phyloP scores from a whole-genome alignment of 1,140 invertebrate species.

The Drosophila melanica region DNA sequence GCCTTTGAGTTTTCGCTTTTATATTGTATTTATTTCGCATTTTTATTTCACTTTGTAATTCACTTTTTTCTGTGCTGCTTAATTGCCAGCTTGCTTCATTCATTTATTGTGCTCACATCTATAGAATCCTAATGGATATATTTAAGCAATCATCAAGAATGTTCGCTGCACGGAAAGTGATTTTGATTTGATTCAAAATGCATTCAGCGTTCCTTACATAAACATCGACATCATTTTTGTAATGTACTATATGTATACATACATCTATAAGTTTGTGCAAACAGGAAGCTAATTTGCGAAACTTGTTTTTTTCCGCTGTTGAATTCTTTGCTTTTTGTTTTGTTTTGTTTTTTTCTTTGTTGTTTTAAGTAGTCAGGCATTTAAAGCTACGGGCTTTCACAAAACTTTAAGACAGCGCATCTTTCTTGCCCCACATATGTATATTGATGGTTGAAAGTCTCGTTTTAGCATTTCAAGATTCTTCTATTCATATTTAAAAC shows the following conservation, averaged over 20 bases:
- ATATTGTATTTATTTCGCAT: conserved; percentile 1
- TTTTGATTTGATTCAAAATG: conserved; percentile 36
- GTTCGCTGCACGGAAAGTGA: conserved; percentile 6
- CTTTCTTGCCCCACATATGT: too few species aligned
- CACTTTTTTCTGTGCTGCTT: conserved; percentile 28
- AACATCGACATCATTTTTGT: background rate
- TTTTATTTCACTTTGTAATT: conserved; percentile 8
- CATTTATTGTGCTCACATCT: conserved; percentile 33
- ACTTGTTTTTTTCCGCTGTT: conserved; percentile 36
- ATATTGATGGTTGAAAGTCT: too few species aligned
- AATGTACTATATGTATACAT: conserved; percentile 1
- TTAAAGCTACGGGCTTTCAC: conserved; percentile 23
- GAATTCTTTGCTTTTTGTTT: conserved; percentile 7
- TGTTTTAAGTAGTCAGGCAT: conserved; percentile 9
- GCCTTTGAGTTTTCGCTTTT: conserved; percentile 5
- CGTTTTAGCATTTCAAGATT: too few species aligned
- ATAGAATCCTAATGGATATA: conserved; percentile 47
- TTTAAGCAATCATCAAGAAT: conserved; percentile 24
- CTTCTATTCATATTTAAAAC: too few species aligned
- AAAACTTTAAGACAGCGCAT: background rate
- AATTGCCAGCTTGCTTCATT: conserved; percentile 29
- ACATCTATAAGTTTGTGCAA: conserved; percentile 18
- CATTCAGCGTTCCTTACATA: conserved; percentile 21
- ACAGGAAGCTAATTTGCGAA: conserved; percentile 55
- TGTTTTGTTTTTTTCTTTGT: background rate